Conservation (phyloP, 2,797 vertebrate species). For the Neomorphus geoffroyi region DNA sequence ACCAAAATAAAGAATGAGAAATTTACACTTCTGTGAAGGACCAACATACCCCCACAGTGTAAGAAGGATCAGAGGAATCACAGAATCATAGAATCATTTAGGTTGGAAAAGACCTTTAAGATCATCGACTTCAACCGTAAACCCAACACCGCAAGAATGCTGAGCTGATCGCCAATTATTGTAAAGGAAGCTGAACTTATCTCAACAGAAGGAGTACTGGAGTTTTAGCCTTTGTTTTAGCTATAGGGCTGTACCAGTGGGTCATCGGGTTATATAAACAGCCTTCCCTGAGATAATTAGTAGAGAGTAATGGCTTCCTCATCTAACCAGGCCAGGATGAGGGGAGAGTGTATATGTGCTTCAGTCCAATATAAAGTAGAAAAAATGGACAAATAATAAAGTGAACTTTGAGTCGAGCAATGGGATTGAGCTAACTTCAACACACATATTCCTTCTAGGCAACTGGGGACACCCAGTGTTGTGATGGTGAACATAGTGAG, state of each 20-base stretch:
- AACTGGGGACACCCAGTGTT: background rate
- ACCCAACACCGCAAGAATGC: background rate
- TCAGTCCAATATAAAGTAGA: background rate
- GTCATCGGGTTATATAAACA: background rate
- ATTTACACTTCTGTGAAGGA: background rate
- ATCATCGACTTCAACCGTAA: too few species aligned
- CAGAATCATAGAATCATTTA: too few species aligned
- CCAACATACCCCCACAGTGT: background rate
- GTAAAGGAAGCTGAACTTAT: background rate
- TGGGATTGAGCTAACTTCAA: background rate
- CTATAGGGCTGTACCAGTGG: background rate
- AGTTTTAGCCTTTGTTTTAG: background rate
- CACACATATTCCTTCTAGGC: background rate
- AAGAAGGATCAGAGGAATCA: background rate
- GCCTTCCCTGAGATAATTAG: background rate
- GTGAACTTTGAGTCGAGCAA: background rate
- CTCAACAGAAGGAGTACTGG: background rate
- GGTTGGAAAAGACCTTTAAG: too few species aligned
- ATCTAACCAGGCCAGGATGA: background rate
- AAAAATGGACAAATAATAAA: background rate
- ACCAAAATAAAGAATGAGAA: background rate
- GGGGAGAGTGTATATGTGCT: background rate
- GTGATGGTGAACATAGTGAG: too few species aligned
- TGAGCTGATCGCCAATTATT: background rate
- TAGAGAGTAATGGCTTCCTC: background rate